Evolutionary conservation across 2,113 vertebrate species (phyloP), one percentile per base, ranked within the genome.

Genomic region (Ciconia maguari): DNA sequence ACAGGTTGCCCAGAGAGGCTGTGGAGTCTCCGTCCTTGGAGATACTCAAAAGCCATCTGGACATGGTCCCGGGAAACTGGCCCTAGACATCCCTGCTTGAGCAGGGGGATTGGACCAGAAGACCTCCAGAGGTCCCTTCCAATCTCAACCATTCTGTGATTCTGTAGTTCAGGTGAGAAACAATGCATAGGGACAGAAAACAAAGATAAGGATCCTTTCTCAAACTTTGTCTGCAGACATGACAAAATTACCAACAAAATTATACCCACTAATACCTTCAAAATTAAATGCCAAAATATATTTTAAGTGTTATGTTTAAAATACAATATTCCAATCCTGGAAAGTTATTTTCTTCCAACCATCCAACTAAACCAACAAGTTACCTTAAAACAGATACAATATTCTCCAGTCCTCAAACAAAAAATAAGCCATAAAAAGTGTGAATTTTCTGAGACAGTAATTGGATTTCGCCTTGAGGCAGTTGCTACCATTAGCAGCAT

Each of bases 81-180:
- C 10, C 83, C 30, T 57, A 42, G 30, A 36, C 9, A 7, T 10
- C 36, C 7, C 32, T 34, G 24, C 18, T 34, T 34, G 32, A 77
- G 27, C 38, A 49, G 13, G 1, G 8, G 6, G 9, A 0, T 3
- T 57, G 25, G 25, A 44, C 18, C 29, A 84, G 25, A 0, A 24
- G 14, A 48, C 9, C 9, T 69, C 18, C 66, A 66, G 36, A 70
- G 41, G 54, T 9, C 19, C 16, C 26, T 83, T 38, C 32, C 2
- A 0, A 57, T 12, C 36, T 75, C 76, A 86, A 14, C 7, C 51
- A 10, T 41, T n/a, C n/a, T 55, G 26, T 14, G 25, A 17, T 26
- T 65, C 48, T 68, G 21, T 30, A 51, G 21, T n/a, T 81, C 29
- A 68, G 13, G 11, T 38, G 21, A 72, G 16, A 44, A 83, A 77